A percentile compares a stretch with the other conserved stretches of the same genome.
These are phyloP conservation scores for Ceratina calcarata DNA, from an alignment of 1,140 invertebrate genomes.

Conservation along the genomic window DNA sequence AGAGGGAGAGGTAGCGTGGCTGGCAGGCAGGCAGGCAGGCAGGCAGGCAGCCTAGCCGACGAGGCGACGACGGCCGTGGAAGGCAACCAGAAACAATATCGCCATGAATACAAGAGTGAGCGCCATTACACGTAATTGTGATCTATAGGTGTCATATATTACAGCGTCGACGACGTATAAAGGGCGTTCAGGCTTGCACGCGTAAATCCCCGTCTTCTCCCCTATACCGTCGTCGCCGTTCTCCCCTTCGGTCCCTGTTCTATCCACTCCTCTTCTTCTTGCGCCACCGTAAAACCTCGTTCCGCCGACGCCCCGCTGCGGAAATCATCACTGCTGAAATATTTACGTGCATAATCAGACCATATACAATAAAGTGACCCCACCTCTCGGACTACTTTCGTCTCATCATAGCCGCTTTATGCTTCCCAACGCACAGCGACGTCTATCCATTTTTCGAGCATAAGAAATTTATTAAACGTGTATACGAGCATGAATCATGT, in stretches of 20 bases:
- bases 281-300: constrained; percentile 30
- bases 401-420: constrained; percentile 30
- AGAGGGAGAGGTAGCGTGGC: neutral
- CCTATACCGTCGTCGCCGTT: constrained; percentile 35
- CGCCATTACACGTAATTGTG: constrained; percentile 78
- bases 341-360: constrained; percentile 73
- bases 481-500: too few species aligned
- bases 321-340: constrained; percentile 66
- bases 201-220: constrained; percentile 69
- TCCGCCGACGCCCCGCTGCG: constrained; percentile 52
- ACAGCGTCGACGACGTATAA: constrained; percentile 73
- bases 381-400: constrained; percentile 16
- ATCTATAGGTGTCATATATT: constrained; percentile 77
- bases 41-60: too few species aligned
- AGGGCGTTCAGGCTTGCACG: constrained; percentile 71
- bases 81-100: constrained; percentile 75
- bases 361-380: constrained; percentile 66
- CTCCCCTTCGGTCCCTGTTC: constrained; percentile 37
- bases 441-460: constrained; percentile 21
- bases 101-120: constrained; percentile 76
- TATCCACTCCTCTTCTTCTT: constrained; percentile 15
- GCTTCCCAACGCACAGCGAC: constrained; percentile 10
- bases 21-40: too few species aligned
- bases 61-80: constrained; percentile 59
- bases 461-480: neutral